Evolutionary conservation across 2,797 vertebrate genomes (phyloP).

Genomic region (Bradypodion ventrale): DNA sequence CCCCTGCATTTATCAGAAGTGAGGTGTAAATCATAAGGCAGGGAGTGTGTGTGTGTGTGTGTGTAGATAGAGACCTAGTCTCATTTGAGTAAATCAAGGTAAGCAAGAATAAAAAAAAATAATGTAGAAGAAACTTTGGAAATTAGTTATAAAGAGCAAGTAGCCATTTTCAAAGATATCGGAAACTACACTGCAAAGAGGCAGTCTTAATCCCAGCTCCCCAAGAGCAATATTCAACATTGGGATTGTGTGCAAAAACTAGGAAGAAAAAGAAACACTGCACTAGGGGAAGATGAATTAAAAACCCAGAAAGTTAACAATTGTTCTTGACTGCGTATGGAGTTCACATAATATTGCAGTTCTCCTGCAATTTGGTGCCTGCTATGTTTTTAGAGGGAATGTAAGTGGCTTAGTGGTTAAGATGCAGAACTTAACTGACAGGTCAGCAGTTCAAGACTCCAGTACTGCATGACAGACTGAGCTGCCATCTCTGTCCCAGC

Average conservation of each 20-base stretch:
- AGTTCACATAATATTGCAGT: not conserved
- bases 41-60: no score
- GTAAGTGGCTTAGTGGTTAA: no score
- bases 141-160: not conserved
- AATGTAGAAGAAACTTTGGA: not conserved
- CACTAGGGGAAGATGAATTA: not conserved
- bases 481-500: no score
- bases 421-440: no score
- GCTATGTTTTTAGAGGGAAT: no score
- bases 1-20: no score
- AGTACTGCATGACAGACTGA: no score
- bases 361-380: not conserved
- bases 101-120: not conserved
- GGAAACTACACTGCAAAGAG: not conserved
- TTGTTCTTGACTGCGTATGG: not conserved
- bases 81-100: not conserved
- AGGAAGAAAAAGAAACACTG: not conserved
- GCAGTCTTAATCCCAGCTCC: not conserved
- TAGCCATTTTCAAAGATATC: not conserved
- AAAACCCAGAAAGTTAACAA: not conserved
- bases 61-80: no score
- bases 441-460: no score
- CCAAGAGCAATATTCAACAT: not conserved
- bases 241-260: not conserved
- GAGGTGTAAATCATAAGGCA: no score